These are phyloP conservation scores for Alaudala cheleensis DNA, from an alignment of 2,113 vertebrate genomes.

Conservation along the genomic window DNA sequence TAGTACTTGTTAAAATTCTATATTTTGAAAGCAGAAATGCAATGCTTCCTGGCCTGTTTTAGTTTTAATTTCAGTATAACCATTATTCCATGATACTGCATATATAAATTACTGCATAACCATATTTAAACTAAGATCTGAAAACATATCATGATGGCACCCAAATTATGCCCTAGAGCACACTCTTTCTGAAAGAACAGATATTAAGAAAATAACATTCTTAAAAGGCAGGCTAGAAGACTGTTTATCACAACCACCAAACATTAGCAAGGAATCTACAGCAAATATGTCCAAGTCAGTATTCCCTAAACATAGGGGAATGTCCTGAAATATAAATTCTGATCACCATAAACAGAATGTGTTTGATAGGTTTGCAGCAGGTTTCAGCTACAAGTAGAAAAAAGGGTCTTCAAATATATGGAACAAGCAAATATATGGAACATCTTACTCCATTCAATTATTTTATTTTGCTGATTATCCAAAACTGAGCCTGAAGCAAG, in stretches of 20 bases:
- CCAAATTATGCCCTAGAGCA: neutral
- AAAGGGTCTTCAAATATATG: neutral
- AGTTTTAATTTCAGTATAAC: neutral
- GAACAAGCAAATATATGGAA: neutral
- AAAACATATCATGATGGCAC: neutral
- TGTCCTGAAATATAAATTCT: neutral
- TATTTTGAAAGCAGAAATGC: neutral
- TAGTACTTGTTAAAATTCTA: neutral
- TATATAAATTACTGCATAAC: neutral
- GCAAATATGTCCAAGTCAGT: neutral
- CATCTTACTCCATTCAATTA: neutral
- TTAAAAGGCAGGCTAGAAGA: neutral
- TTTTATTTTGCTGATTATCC: neutral
- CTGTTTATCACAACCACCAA: neutral
- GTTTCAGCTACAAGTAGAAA: neutral
- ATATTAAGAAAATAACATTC: accelerated
- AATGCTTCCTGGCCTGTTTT: neutral
- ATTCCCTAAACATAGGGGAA: neutral
- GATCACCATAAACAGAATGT: neutral
- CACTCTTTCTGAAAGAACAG: neutral
- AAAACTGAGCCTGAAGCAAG: neutral
- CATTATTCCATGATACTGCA: neutral
- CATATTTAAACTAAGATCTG: neutral
- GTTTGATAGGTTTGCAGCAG: neutral
- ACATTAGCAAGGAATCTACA: neutral